Evolutionary conservation across 2,888 invertebrate species (phyloP).

Genomic region (Aleiodes testaceus): DNA sequence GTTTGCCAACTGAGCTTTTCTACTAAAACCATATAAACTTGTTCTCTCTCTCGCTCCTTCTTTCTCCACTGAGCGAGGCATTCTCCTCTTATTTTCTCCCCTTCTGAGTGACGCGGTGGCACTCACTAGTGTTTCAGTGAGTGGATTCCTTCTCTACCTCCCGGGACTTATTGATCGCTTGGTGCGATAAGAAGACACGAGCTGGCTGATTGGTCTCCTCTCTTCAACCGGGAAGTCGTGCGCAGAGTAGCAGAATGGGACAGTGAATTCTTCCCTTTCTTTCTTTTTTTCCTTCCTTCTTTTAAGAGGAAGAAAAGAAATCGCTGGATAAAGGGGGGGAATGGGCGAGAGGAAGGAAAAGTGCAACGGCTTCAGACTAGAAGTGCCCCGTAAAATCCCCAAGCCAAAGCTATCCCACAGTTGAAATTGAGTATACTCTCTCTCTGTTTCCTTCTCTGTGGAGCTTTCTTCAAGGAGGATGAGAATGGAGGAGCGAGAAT

Average conservation of each 20-base stretch:
- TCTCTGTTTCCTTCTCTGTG: background rate
- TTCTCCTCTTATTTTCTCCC: slow-evolving; percentile 23
- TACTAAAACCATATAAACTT: slow-evolving; percentile 32
- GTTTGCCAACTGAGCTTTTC: slow-evolving; percentile 12
- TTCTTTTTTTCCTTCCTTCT: slow-evolving; percentile 9
- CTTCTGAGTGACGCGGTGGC: slow-evolving; percentile 20
- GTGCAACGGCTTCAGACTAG: slow-evolving; percentile 44
- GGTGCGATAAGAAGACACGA: slow-evolving; percentile 69
- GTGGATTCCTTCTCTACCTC: slow-evolving; percentile 67
- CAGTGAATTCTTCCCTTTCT: slow-evolving; percentile 6
- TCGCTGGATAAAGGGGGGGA: background rate
- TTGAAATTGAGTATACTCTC: slow-evolving; percentile 42
- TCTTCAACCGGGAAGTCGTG: slow-evolving; percentile 48
- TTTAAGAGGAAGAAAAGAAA: background rate
- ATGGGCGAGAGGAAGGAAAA: slow-evolving; percentile 24
- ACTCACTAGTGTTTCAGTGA: slow-evolving; percentile 38
- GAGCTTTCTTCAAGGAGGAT: background rate
- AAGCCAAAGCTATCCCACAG: slow-evolving; percentile 36
- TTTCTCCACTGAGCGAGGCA: slow-evolving; percentile 43
- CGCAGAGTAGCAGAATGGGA: slow-evolving; percentile 35
- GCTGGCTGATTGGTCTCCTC: slow-evolving; percentile 67
- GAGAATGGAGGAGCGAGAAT: slow-evolving; percentile 24
- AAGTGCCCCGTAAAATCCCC: slow-evolving; percentile 46
- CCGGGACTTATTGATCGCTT: slow-evolving; percentile 70
- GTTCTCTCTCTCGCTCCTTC: slow-evolving; percentile 33